Base-by-base conservation (phyloP, 2,888 invertebrate species). In the Colletes collaris region DNA sequence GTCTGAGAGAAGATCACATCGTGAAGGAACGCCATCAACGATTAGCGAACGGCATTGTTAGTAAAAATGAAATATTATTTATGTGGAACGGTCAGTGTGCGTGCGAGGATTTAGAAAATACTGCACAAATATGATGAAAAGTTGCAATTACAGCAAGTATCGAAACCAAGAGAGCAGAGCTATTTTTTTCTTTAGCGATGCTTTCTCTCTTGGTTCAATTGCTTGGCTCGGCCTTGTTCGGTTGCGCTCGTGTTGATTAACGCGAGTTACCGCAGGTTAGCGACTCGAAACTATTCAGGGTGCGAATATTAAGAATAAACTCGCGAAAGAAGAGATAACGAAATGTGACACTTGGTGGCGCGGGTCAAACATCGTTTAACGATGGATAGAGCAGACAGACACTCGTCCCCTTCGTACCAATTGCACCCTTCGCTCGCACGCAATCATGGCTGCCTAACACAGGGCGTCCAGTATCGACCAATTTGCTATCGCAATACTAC, bases 361-460 rank as follows among this genome's bases (percentile, higher is more conserved):
- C 63, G 56, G 67, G 49, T 66, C 55, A 70, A 78, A 71, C 62
- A 66, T n/a, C 37, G 19, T 64, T 16, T 55, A 58, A 75, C 49
- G 72, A 77, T 74, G 68, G 72, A 52, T 68, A 55, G 58, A 56
- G 56, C 56, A 44, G 52, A 70, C 44, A 40, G 53, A 70, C 40
- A 73, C 59, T 66, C 49, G 71, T 60, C 69, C 82, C 85, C 75
- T 70, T 46, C 58, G 16, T 65, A 60, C 64, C 76, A 55, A 62
- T 85, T 80, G 83, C 91, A 92, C 92, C 91, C 91, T 90, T 89
- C 80, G 84, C 87, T 86, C 55, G 87, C 91, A 87, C 89, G 90
- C 91, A 91, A 92, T 92, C 88, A 92, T 92, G 92, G 92, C 92
- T 91, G 91, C 90, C 91, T 90, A 88, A 87, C 86, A 86, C 86